Evolutionary conservation across 2,888 invertebrate species (phyloP), one percentile per base, ranked within the genome.

Genomic region (Harpagoxenus sublaevis): DNA sequence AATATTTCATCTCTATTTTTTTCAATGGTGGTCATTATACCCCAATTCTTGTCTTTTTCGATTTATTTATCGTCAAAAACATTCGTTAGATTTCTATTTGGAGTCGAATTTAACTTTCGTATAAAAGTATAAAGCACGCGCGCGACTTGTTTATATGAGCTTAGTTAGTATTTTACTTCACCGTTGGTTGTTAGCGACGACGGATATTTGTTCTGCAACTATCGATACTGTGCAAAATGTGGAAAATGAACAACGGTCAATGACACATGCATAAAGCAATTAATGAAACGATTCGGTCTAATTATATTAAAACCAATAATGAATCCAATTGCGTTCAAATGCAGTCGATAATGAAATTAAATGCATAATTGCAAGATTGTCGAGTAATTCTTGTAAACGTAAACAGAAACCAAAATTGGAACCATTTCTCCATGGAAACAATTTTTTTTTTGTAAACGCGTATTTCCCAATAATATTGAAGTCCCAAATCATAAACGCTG

Each of bases 271-370:
- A 68, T 55, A 68, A 78, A 66, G n/a, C 66, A 31, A 78, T 68
- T 68, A 78, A 42, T 4, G 28, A 78, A 68, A n/a, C 42, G 12
- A 42, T 39, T 39, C 53, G 39, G 53, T 78, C 28, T 42, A 78
- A 78, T 68, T 68, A 78, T 55, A 78, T 55, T 10, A 42, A 68
- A 68, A 68, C 53, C 53, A 31, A 57, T 78, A 78, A 78, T 68
- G 53, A 68, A 65, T 65, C 39, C 39, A 75, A 78, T 55, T 66
- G 39, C 66, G 12, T 77, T n/a, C n/a, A 55, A 55, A 35, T 35
- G 23, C 18, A 23, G 31, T 63, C 42, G 23, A 48, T 63, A 63
- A 39, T 28, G 28, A 66, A 77, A 77, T 53, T 3, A 39, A 42
- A 66, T 28, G n/a, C 23, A 23, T 68, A 66, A 77, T 42, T 53